Evolutionary conservation across 2,888 invertebrate species (phyloP).

Genomic region (Phlogophora meticulosa): DNA sequence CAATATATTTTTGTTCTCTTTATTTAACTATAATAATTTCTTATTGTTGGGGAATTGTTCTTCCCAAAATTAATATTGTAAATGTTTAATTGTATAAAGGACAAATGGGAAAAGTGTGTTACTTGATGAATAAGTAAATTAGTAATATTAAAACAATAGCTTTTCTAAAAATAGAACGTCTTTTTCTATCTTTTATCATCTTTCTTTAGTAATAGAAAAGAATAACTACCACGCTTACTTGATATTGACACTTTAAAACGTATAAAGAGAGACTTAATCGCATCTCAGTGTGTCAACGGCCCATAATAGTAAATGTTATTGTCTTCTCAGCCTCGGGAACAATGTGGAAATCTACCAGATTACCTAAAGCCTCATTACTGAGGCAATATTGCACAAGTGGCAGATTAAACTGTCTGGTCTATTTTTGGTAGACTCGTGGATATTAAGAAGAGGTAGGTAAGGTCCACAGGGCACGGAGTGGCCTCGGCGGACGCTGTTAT

Average conservation of each 20-base stretch:
- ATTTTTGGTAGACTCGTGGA: constrained; percentile 29
- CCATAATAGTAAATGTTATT: constrained; percentile 63
- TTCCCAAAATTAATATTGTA: background rate
- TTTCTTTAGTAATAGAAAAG: background rate
- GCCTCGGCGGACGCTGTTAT: too few relatives aligned
- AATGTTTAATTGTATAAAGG: background rate
- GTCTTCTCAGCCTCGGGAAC: constrained; percentile 54
- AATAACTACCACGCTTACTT: constrained; percentile 6
- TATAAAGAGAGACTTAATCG: constrained; percentile 57
- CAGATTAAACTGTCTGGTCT: constrained; percentile 34
- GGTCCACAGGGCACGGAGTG: background rate
- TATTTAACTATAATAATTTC: too few relatives aligned
- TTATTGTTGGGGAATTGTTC: background rate
- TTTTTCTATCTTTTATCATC: background rate
- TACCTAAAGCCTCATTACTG: constrained; percentile 56
- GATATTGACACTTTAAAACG: constrained; percentile 40
- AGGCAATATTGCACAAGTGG: constrained; percentile 42
- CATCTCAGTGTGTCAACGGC: constrained; percentile 49
- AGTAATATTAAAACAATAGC: background rate
- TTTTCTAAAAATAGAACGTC: too few relatives aligned
- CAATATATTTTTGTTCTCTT: too few relatives aligned
- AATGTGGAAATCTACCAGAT: constrained; percentile 66
- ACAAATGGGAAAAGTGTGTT: background rate
- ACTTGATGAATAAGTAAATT: background rate
- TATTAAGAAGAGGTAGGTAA: background rate